These are phyloP conservation scores for silkworm (Bombyx mori) DNA, from an alignment of 1,140 invertebrate species.

Conservation along the genomic window ASM3026992v2 NC_085115.1:12540501-12541000, in stretches of 20 bases:
- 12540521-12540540: too few relatives aligned
- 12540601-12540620: too few relatives aligned
- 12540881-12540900: slow-evolving; percentile 76
- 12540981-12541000: too few relatives aligned
- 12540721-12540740: neutral
- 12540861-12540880: slow-evolving; percentile 73
- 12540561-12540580: too few relatives aligned
- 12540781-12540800: slow-evolving; percentile 73
- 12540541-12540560: too few relatives aligned
- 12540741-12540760: slow-evolving; percentile 43
- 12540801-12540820: slow-evolving; percentile 72
- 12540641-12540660: neutral
- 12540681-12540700: slow-evolving; percentile 29
- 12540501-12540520: too few relatives aligned
- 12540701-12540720: slow-evolving; percentile 12
- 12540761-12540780: slow-evolving; percentile 69
- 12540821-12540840: slow-evolving; percentile 74
- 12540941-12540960: too few relatives aligned
- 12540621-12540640: neutral
- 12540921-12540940: slow-evolving; percentile 43
- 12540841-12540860: slow-evolving; percentile 75
- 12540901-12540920: slow-evolving; percentile 76
- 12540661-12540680: slow-evolving; percentile 4
- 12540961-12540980: too few relatives aligned
- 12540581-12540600: too few relatives aligned